These are phyloP conservation scores for Phaethon lepturus DNA, from an alignment of 2,113 vertebrate species.

Conservation along the genomic window DNA sequence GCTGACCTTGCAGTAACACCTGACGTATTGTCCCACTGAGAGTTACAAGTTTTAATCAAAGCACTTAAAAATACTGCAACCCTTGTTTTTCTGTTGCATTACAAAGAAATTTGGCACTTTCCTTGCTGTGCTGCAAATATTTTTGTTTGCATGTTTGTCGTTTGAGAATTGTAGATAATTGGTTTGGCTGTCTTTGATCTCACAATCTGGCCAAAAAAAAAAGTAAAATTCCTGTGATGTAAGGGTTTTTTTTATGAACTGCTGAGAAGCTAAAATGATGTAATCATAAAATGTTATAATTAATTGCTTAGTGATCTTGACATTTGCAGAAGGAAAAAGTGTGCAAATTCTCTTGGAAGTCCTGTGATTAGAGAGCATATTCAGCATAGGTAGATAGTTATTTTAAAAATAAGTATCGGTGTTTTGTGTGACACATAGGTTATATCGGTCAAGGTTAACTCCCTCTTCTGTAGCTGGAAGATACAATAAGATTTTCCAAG, in stretches of 20 bases:
- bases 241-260: background rate
- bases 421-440: background rate
- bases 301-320: slow-evolving; percentile 47
- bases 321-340: slow-evolving; percentile 21
- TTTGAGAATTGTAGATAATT: slow-evolving; percentile 29
- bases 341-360: background rate
- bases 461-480: background rate
- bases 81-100: background rate
- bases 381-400: background rate
- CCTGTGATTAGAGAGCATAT: background rate
- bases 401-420: background rate
- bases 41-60: background rate
- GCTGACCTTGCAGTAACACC: slow-evolving; percentile 11
- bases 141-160: slow-evolving; percentile 4
- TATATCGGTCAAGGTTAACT: background rate
- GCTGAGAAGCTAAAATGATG: slow-evolving; percentile 3
- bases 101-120: background rate
- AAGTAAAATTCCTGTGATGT: background rate
- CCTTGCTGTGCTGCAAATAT: background rate
- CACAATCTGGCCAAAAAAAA: background rate
- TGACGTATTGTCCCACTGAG: background rate
- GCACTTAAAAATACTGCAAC: background rate
- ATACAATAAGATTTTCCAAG: background rate
- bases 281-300: slow-evolving; percentile 21
- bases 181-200: slow-evolving; percentile 26